Conservation (phyloP, 2,888 invertebrate species). For the Aromia moschata region DNA sequence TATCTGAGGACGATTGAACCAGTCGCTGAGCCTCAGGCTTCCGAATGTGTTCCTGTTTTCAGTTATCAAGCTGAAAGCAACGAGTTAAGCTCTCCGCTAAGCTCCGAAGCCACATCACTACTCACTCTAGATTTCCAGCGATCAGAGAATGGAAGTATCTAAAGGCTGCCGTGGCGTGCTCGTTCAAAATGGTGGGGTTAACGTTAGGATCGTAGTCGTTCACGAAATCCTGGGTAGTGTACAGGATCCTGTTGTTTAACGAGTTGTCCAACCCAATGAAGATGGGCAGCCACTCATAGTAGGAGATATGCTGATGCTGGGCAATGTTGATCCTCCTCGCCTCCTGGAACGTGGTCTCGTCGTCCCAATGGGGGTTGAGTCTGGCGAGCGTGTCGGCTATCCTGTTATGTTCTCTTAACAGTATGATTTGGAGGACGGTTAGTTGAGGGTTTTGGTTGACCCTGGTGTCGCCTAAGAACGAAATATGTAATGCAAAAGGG, state of each 20-base stretch:
- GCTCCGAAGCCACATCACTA: constrained; percentile 34
- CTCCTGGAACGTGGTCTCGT: constrained; percentile 78
- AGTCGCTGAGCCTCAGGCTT: constrained; percentile 72
- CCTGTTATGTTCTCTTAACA: constrained; percentile 80
- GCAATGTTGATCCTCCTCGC: constrained; percentile 74
- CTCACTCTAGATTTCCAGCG: constrained; percentile 74
- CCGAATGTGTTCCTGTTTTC: constrained; percentile 66
- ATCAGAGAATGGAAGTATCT: constrained; percentile 78
- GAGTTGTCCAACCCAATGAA: constrained; percentile 72
- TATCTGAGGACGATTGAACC: constrained; percentile 73
- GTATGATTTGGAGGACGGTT: constrained; percentile 72
- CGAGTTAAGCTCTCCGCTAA: not conserved
- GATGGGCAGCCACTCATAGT: constrained; percentile 80
- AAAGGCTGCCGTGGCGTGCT: constrained; percentile 76
- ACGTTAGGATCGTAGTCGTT: constrained; percentile 73
- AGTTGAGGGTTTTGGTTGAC: constrained; percentile 78
- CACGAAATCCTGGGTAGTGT: constrained; percentile 68
- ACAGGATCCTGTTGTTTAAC: constrained; percentile 70
- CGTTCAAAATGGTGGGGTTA: constrained; percentile 72
- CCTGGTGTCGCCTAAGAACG: constrained; percentile 70
- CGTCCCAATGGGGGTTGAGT: constrained; percentile 79
- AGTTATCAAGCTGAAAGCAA: constrained; percentile 66
- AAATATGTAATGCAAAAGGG: constrained; percentile 8
- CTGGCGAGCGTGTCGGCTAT: constrained; percentile 68
- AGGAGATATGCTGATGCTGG: constrained; percentile 75